A percentile compares a stretch with the other conserved stretches of the same genome.
These are phyloP conservation scores for Callitettix versicolor DNA, from an alignment of 1,140 invertebrate genomes.

Conservation along the genomic window DNA sequence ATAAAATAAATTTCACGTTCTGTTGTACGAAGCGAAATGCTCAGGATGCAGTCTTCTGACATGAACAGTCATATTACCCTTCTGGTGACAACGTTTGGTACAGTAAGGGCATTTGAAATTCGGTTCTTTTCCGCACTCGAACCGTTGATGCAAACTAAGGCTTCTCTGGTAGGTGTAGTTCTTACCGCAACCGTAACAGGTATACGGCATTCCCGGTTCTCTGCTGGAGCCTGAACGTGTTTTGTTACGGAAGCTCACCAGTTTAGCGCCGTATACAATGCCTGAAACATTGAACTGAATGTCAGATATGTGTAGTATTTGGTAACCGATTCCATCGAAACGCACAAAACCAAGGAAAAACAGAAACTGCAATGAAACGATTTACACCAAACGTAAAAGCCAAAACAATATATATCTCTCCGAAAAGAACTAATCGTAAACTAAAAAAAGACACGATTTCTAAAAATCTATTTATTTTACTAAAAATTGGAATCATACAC, in stretches of 20 bases:
- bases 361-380: too few species aligned
- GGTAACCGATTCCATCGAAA: too few species aligned
- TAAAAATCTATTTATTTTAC: too few species aligned
- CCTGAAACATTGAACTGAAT: not conserved
- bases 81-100: constrained; percentile 38
- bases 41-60: constrained; percentile 21
- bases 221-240: not conserved
- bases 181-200: constrained; percentile 34
- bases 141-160: constrained; percentile 39
- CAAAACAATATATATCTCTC: too few species aligned
- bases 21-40: not conserved
- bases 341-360: too few species aligned
- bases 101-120: constrained; percentile 41
- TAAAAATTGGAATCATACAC: too few species aligned
- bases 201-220: constrained; percentile 1
- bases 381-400: too few species aligned
- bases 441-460: too few species aligned
- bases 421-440: too few species aligned
- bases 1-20: not conserved
- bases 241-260: not conserved
- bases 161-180: constrained; percentile 38
- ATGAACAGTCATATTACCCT: constrained; percentile 36
- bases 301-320: too few species aligned
- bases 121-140: constrained; percentile 45
- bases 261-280: not conserved